Conservation (phyloP, 1,140 invertebrate species). For the Drosophila elegans region DNA sequence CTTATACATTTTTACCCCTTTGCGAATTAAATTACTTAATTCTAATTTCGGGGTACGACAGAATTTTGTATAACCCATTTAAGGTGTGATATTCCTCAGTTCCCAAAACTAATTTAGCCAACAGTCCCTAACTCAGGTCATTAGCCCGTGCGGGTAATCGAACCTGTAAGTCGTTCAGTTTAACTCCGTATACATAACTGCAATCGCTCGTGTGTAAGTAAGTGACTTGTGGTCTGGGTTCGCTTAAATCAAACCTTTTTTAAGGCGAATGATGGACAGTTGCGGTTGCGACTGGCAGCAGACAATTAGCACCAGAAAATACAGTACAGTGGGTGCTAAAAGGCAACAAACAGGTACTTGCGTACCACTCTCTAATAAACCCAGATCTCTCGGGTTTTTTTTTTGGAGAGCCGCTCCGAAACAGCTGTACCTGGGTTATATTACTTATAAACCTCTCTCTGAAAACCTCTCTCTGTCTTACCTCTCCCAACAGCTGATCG, state of each 20-base stretch:
- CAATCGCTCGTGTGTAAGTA: slow-evolving; percentile 5
- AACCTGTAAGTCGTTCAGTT: slow-evolving; percentile 40
- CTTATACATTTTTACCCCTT: too few relatives aligned
- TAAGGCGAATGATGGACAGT: slow-evolving; percentile 31
- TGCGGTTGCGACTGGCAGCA: slow-evolving; percentile 36
- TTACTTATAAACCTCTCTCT: not conserved
- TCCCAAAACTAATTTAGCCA: not conserved
- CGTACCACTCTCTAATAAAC: not conserved
- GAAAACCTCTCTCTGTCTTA: not conserved
- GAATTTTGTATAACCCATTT: too few relatives aligned
- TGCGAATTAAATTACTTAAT: too few relatives aligned
- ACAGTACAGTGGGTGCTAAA: slow-evolving; percentile 46
- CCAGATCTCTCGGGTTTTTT: not conserved
- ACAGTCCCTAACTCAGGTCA: slow-evolving; percentile 23
- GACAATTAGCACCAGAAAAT: slow-evolving; percentile 57
- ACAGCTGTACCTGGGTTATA: slow-evolving; percentile 1
- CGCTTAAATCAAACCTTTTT: slow-evolving; percentile 26
- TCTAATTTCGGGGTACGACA: too few relatives aligned
- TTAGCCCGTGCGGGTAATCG: slow-evolving; percentile 65
- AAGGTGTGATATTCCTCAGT: not conserved
- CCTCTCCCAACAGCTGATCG: slow-evolving; percentile 62
- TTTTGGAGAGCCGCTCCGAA: slow-evolving; percentile 3
- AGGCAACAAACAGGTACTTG: slow-evolving; percentile 27
- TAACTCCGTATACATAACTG: slow-evolving; percentile 5
- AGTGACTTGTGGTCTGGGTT: slow-evolving; percentile 13